phyloP scores from a whole-genome alignment of 53 echinoderm and acorn worm genomes.

The Luidia sarsii region DNA sequence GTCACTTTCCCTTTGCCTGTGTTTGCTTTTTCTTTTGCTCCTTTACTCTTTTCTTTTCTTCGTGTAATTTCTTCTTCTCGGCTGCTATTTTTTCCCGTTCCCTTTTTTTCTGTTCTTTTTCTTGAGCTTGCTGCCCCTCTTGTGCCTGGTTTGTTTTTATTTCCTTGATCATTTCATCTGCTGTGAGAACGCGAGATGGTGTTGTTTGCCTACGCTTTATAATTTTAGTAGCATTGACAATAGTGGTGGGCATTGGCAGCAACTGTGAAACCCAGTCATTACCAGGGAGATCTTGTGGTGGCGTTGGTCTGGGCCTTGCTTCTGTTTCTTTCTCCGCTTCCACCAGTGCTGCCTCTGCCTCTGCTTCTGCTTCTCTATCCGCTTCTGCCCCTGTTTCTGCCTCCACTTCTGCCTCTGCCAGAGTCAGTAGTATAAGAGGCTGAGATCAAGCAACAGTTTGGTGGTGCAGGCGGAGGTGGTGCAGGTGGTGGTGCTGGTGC shows the following conservation, averaged over 20 bases:
- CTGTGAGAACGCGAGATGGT: slow-evolving; percentile 22
- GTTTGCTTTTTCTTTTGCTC: slow-evolving; percentile 16
- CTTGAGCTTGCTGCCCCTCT: too few relatives aligned
- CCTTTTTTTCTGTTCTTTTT: slow-evolving; percentile 18
- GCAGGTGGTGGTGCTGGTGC: too few relatives aligned
- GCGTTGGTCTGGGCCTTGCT: neutral
- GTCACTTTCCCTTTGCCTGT: slow-evolving; percentile 13
- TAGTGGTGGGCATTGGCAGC: slow-evolving; percentile 20
- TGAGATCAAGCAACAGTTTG: too few relatives aligned
- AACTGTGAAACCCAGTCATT: neutral
- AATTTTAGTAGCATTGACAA: neutral
- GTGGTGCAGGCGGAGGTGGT: too few relatives aligned
- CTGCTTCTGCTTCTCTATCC: slow-evolving; percentile 1
- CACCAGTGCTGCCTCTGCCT: neutral
- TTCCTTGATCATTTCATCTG: slow-evolving; percentile 10
- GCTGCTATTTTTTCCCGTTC: slow-evolving; percentile 16
- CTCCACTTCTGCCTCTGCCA: too few relatives aligned
- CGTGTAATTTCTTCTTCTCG: neutral
- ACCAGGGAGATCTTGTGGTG: slow-evolving; percentile 5
- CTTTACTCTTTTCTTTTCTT: slow-evolving; percentile 8
- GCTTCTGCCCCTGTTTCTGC: neutral
- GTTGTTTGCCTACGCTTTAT: slow-evolving; percentile 28
- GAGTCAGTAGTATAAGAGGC: too few relatives aligned
- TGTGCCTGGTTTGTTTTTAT: slow-evolving; percentile 9
- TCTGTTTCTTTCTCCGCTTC: neutral